Evolutionary conservation across 2,888 invertebrate genomes (phyloP).

Genomic region (Hanleya hanleyi): DNA sequence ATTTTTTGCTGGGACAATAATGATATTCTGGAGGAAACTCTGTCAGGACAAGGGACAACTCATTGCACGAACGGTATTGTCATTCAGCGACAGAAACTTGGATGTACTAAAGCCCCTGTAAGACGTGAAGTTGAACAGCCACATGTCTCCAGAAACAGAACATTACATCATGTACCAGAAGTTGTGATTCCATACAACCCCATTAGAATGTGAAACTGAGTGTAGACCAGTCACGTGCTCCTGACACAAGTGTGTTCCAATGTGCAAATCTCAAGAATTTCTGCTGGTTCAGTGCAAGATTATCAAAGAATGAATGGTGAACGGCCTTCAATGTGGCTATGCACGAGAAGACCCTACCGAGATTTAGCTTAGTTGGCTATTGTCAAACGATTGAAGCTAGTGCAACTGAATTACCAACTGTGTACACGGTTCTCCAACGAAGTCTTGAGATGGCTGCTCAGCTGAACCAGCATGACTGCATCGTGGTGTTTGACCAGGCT

Average conservation of each 20-base stretch:
- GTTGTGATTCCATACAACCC: not conserved
- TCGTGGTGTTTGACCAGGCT: slow-evolving; percentile 25
- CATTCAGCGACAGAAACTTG: not conserved
- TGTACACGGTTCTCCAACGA: slow-evolving; percentile 12
- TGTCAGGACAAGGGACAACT: not conserved
- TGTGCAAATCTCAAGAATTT: not conserved
- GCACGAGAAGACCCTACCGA: not conserved
- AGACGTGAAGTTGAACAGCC: not conserved
- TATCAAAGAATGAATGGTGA: not conserved
- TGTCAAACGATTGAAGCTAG: not conserved
- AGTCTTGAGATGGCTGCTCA: slow-evolving; percentile 19
- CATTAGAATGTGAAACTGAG: not conserved
- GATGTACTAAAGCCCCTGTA: not conserved
- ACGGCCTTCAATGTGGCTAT: slow-evolving; percentile 8
- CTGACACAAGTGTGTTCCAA: not conserved
- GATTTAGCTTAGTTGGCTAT: no score
- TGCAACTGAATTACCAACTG: not conserved
- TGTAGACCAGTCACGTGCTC: not conserved
- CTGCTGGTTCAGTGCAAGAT: not conserved
- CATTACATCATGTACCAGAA: not conserved
- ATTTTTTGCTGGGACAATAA: slow-evolving; percentile 18
- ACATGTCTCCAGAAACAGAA: not conserved
- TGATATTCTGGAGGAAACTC: slow-evolving; percentile 18
- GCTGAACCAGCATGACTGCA: slow-evolving; percentile 8
- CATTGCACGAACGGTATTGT: not conserved